Conservation (phyloP, 2,888 invertebrate species). For the Linnaemya tessellans region DNA sequence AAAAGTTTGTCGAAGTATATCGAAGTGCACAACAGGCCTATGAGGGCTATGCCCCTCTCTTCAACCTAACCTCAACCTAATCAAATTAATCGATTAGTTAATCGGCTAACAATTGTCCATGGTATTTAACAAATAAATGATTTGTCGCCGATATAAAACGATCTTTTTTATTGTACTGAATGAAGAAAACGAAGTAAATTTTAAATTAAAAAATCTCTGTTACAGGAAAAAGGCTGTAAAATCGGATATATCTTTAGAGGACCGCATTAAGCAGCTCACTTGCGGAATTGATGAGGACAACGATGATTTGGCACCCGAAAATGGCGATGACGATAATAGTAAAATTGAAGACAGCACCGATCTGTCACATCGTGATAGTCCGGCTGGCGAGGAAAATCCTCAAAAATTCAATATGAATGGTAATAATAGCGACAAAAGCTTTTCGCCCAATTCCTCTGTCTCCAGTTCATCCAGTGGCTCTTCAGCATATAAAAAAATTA, state of each 20-base stretch:
- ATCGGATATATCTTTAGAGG: constrained; percentile 90
- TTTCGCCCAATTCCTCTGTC: constrained; percentile 85
- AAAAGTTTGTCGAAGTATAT: too few species aligned
- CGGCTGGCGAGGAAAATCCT: constrained; percentile 87
- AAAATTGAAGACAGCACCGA: constrained; percentile 78
- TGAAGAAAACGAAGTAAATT: not conserved
- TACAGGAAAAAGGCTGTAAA: constrained; percentile 82
- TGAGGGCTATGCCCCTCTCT: too few species aligned
- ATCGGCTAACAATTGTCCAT: too few species aligned
- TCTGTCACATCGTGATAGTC: constrained; percentile 86
- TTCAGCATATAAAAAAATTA: constrained; percentile 86
- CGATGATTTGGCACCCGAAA: constrained; percentile 76
- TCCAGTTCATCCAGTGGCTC: constrained; percentile 85
- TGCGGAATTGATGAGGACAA: constrained; percentile 91
- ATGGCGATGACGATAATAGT: constrained; percentile 73
- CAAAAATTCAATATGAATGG: constrained; percentile 81
- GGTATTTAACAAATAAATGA: too few species aligned
- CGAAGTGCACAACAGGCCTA: too few species aligned
- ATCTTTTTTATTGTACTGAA: too few species aligned
- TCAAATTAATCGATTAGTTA: too few species aligned
- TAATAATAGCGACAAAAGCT: constrained; percentile 85
- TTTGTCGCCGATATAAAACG: too few species aligned
- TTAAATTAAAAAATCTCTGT: not conserved
- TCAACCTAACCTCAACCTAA: too few species aligned
- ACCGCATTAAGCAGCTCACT: constrained; percentile 92